Percentiles rank a stretch among this genome's conserved stretches.
These are phyloP conservation scores for Calypte anna DNA, from an alignment of 2,113 vertebrate species.

Conservation along the genomic window DNA sequence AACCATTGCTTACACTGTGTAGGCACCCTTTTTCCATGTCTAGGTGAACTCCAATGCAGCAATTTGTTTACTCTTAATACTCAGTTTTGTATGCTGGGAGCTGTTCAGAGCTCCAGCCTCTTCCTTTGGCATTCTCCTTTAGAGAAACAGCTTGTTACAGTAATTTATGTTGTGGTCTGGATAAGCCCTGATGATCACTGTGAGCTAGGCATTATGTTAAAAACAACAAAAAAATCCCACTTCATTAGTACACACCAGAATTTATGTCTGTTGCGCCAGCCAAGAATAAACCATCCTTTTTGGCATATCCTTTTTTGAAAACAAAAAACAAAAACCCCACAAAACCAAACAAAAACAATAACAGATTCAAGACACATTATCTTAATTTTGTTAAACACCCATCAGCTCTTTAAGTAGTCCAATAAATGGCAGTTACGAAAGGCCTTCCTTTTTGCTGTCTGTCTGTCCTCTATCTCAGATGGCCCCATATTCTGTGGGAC, in stretches of 20 bases:
- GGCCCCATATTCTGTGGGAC: not conserved
- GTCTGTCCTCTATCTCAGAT: not conserved
- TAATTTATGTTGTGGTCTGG: not conserved
- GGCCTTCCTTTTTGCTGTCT: not conserved
- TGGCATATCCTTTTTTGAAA: not conserved
- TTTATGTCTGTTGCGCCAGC: not conserved
- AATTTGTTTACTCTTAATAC: not conserved
- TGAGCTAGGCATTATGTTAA: not conserved
- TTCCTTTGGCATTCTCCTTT: not conserved
- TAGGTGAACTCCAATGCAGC: not conserved
- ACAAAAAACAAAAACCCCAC: not conserved
- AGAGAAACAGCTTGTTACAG: not conserved
- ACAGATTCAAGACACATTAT: not conserved
- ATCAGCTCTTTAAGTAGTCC: not conserved
- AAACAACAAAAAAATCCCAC: not conserved
- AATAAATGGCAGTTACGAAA: not conserved
- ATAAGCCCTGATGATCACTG: not conserved
- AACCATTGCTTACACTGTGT: not conserved
- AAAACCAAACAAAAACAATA: not conserved
- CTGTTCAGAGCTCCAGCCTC: not conserved
- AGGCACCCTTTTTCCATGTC: not conserved
- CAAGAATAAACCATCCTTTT: not conserved
- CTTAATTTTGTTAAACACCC: not conserved
- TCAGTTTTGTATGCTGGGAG: not conserved
- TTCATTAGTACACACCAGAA: not conserved